phyloP scores from a whole-genome alignment of 2,113 vertebrate species.

The Zosterops borbonicus region DNA sequence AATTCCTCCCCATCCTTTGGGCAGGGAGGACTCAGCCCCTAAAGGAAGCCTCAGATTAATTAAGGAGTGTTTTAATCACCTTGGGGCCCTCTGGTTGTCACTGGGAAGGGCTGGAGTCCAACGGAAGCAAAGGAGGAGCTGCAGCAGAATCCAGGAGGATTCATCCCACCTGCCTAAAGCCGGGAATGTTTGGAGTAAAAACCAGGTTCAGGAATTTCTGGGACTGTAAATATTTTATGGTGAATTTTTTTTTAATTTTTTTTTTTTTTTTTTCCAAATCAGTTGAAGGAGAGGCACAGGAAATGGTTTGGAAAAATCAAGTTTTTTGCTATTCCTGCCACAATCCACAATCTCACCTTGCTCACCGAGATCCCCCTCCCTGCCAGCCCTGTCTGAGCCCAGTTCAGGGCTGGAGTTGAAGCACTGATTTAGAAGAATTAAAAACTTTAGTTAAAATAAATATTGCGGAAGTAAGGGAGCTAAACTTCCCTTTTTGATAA shows the following conservation, averaged over 20 bases:
- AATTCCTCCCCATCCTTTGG: not conserved
- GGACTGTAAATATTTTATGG: not conserved
- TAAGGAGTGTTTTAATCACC: not conserved
- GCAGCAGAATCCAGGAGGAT: not conserved
- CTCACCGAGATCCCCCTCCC: accelerated
- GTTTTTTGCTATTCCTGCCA: not conserved
- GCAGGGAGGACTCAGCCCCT: not conserved
- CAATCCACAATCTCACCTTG: accelerated
- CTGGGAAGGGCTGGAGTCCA: not conserved
- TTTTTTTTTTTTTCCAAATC: not conserved
- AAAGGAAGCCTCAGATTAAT: not conserved
- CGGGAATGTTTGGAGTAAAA: not conserved
- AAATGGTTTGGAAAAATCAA: not conserved
- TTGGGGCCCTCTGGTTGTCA: not conserved
- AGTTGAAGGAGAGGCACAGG: not conserved
- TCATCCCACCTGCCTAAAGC: not conserved
- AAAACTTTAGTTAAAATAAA: no score
- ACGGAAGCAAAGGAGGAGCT: not conserved
- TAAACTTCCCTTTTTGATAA: no score
- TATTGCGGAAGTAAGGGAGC: no score
- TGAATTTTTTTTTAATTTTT: not conserved
- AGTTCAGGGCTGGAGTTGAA: not conserved
- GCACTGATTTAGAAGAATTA: no score
- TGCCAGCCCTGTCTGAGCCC: not conserved
- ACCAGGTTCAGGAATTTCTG: not conserved